Evolutionary conservation across 1,140 invertebrate genomes (phyloP).

Genomic region (Arion vulgaris): DNA sequence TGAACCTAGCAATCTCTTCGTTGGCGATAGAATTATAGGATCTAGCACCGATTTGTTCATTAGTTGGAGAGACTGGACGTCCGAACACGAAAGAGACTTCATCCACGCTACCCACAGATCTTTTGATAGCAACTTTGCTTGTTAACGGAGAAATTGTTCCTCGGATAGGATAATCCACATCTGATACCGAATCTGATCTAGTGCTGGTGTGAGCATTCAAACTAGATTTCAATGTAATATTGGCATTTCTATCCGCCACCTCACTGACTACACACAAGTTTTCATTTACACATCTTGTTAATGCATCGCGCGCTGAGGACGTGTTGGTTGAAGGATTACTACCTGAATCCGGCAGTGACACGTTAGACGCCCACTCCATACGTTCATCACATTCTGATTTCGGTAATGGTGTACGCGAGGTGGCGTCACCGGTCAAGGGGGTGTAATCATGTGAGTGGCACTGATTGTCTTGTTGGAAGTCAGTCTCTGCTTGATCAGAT

Average conservation of each 20-base stretch:
- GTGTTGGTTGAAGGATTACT: not conserved
- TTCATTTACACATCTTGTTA: not conserved
- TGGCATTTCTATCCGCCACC: not conserved
- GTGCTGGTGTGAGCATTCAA: not conserved
- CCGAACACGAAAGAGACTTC: constrained; percentile 53
- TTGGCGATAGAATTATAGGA: not conserved
- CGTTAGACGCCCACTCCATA: constrained; percentile 20
- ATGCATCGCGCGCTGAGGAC: not conserved
- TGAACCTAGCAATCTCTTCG: constrained; percentile 15
- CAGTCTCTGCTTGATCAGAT: no score
- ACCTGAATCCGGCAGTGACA: no score
- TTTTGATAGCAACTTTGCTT: constrained; percentile 38
- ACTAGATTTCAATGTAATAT: not conserved
- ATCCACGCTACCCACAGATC: constrained; percentile 25
- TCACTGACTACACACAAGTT: not conserved
- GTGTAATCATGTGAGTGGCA: not conserved
- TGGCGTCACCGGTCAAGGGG: not conserved
- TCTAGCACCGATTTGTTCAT: not conserved
- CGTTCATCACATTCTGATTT: not conserved
- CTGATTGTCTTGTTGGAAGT: not conserved
- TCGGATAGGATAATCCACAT: constrained; percentile 47
- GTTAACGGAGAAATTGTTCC: constrained; percentile 49
- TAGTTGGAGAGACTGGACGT: constrained; percentile 40
- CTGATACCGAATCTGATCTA: not conserved
- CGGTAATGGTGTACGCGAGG: not conserved